Base-by-base conservation (phyloP, 1,140 invertebrate genomes). In the Nylanderia fulva region DNA sequence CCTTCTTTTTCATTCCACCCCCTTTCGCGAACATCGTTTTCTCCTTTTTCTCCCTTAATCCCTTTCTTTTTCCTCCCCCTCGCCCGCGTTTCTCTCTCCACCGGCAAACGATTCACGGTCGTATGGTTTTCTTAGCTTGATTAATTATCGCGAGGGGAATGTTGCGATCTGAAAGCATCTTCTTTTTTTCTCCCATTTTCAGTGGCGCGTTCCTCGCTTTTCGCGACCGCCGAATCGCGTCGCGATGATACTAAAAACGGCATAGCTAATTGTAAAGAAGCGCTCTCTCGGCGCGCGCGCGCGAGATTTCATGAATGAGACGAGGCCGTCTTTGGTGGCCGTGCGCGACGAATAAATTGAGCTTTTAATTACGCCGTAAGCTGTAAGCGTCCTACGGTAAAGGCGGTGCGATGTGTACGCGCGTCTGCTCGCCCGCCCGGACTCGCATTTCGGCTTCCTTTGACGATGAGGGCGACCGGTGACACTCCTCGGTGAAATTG, bases 101-200 rank as follows among this genome's bases (percentile, higher is more conserved):
- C 52, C 71, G 64, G 33, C 64, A 48, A 72, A 76, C 86, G 82
- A 82, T 90, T 90, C 80, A 88, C 86, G 85, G 84, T 88, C 88
- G 86, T 86, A 84, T 76, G 75, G 86, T 80, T 90, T 90, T 90
- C 90, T 90, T 90, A 90, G 88, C 86, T 87, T 90, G 93, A 93
- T 93, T 94, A 94, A 94, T 94, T 93, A 94, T 92, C 89, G 86
- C 85, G 58, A 68, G 77, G 66, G 52, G n/a, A n/a, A 82, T 88
- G 71, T 88, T 82, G 64, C 83, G 83, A 82, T 82, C 68, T 76
- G 24, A 61, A 76, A 63, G 54, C 24, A 60, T 52, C 85, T 36
- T 52, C 85, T 36, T 60, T 76, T 80, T 72, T 64, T 64, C 33
- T 5, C 21, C n/a, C n/a, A n/a, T 56, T 56, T 80, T 64, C 52